These are phyloP conservation scores for Metellina segmentata DNA, from an alignment of 2,888 invertebrate genomes.

Conservation along the genomic window DNA sequence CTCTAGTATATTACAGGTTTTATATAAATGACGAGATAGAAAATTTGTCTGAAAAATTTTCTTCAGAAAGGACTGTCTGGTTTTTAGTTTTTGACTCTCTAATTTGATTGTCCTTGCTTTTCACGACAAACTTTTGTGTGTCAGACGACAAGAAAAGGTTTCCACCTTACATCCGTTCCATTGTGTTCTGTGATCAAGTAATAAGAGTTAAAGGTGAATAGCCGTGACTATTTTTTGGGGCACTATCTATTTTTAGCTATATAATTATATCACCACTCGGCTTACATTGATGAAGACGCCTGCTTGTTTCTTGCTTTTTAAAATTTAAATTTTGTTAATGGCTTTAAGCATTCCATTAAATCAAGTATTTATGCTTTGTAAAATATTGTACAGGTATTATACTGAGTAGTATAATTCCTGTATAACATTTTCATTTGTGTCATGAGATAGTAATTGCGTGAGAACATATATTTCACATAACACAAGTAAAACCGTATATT, in stretches of 20 bases:
- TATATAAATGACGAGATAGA: not conserved
- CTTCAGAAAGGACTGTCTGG: too few species aligned
- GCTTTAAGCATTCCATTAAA: too few species aligned
- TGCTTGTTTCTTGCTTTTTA: not conserved
- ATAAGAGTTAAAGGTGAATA: not conserved
- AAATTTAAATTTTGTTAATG: not conserved
- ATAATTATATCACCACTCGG: not conserved
- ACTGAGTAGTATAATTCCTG: too few species aligned
- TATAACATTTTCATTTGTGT: too few species aligned
- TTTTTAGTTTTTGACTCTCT: not conserved
- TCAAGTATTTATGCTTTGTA: too few species aligned
- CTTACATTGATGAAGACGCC: not conserved
- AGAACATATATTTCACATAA: too few species aligned
- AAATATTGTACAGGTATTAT: too few species aligned
- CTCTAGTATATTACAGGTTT: not conserved
- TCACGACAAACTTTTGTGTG: not conserved
- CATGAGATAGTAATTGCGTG: too few species aligned
- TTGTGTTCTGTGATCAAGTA: not conserved
- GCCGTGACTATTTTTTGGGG: not conserved
- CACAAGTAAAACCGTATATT: too few species aligned
- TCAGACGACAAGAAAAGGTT: not conserved
- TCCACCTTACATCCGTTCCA: not conserved
- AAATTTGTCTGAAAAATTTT: not conserved
- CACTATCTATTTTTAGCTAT: not conserved
- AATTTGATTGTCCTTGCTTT: not conserved